A percentile compares a stretch with the other conserved stretches of the same genome.
Evolutionary conservation across 2,888 invertebrate species (phyloP).

Genomic region (Oscheius sp.): DNA sequence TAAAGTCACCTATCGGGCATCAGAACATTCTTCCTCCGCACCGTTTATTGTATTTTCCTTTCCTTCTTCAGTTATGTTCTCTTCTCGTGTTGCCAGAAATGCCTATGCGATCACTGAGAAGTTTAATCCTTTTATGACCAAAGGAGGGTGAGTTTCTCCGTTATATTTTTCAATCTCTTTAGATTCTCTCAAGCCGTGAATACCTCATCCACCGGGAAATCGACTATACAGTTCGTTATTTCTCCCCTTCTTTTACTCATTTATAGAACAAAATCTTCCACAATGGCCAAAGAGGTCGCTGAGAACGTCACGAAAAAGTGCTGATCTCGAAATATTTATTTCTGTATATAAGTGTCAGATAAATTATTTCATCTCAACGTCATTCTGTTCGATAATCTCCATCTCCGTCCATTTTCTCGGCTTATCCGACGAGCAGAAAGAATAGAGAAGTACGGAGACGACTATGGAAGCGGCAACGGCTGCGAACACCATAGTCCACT

Average conservation of each 20-base stretch:
- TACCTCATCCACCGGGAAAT: background rate
- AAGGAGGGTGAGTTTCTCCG: constrained; percentile 14
- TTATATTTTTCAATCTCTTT: background rate
- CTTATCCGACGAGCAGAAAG: constrained; percentile 32
- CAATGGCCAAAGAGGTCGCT: background rate
- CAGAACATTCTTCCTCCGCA: background rate
- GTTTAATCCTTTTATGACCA: constrained; percentile 28
- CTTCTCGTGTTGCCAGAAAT: constrained; percentile 1
- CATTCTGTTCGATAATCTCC: background rate
- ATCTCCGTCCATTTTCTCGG: constrained; percentile 38
- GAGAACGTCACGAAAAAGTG: background rate
- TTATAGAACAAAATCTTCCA: background rate
- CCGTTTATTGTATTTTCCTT: background rate
- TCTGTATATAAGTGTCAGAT: background rate
- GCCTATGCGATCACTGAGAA: constrained; percentile 23
- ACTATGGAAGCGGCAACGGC: constrained; percentile 25
- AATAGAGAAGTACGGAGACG: constrained; percentile 33
- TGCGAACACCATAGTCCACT: constrained; percentile 24
- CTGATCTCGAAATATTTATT: background rate
- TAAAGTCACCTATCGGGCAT: background rate
- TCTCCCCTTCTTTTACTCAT: background rate
- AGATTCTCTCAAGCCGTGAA: constrained; percentile 4
- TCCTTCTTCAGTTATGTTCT: background rate
- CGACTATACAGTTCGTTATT: constrained; percentile 1
- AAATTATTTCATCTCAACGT: background rate